Evolutionary conservation across 2,797 vertebrate genomes (phyloP), one percentile per base, ranked within the genome.

Genomic region (Bucorvus abyssinicus): DNA sequence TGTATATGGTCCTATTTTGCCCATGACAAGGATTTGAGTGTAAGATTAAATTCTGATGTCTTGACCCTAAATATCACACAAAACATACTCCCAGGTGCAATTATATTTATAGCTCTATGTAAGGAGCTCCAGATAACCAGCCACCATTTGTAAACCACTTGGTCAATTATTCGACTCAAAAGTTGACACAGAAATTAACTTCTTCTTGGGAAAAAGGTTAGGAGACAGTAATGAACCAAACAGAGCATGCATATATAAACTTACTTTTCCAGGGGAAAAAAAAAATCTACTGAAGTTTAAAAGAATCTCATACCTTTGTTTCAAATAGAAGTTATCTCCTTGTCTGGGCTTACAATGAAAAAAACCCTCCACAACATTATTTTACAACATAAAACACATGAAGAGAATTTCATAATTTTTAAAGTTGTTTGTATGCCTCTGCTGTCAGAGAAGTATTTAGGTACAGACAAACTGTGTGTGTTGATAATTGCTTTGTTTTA

Each of bases 281-380:
- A 20, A 63, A 42, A 30, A 42, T 32, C 19, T n/a, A 50, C 2
- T 2, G 12, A 61, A 34, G 5, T 29, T 77, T 36, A 47, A 50
- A 71, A 65, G 14, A 70, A 70, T 42, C 4, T 78, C 16, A 67
- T 63, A 3, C 4, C 2, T 57, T 21, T 32, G 2, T 36, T 74
- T 55, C 34, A 84, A 89, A 74, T 9, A 83, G 9, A 67, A 91
- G 65, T 53, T 36, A 78, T n/a, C 3, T 42, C 13, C 16, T 57
- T 89, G 9, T 38, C 38, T 38, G 32, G 27, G 3, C 3, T 67
- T 42, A 44, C 5, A 32, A 18, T 17, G 6, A 29, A 40, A 80
- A 42, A 42, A 83, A 30, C 9, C 0, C 38, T 1, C 2, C 7
- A 29, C 12, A 60, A 26, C 0, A 5, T 57, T 79, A 10, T 64